Evolutionary conservation across 2,888 invertebrate species (phyloP).

Genomic region (Hypomecis atomaria): DNA sequence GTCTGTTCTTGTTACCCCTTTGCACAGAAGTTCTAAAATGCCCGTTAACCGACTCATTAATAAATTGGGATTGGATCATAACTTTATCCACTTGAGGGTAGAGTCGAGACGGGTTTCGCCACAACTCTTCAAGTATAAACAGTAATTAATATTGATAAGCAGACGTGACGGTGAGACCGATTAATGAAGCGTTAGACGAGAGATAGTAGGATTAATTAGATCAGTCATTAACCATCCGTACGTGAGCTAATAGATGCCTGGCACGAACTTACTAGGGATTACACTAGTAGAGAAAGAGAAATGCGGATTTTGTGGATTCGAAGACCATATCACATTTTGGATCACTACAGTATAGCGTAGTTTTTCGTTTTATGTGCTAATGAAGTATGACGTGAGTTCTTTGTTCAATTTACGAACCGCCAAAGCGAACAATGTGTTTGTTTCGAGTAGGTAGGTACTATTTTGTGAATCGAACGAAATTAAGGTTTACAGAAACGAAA

Average conservation of each 20-base stretch:
- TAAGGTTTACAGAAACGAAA: too few relatives aligned
- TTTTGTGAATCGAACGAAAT: too few relatives aligned
- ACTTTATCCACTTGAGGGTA: conserved; percentile 28
- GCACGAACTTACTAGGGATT: too few relatives aligned
- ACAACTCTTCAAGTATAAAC: neutral
- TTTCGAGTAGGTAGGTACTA: too few relatives aligned
- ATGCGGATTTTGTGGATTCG: too few relatives aligned
- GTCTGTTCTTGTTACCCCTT: neutral
- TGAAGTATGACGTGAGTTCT: too few relatives aligned
- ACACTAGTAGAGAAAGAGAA: neutral
- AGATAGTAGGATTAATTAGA: conserved; percentile 2
- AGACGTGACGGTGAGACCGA: conserved; percentile 9
- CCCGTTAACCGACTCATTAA: conserved; percentile 25
- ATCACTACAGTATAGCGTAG: too few relatives aligned
- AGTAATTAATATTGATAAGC: conserved; percentile 40
- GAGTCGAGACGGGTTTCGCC: conserved; percentile 4
- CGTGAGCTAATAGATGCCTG: too few relatives aligned
- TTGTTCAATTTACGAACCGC: too few relatives aligned
- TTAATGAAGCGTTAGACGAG: conserved; percentile 6
- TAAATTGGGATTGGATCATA: conserved; percentile 33
- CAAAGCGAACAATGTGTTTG: too few relatives aligned
- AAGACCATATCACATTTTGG: too few relatives aligned
- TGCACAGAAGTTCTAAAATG: neutral
- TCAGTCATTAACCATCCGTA: neutral
- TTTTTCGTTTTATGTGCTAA: too few relatives aligned